phyloP scores from a whole-genome alignment of 2,888 invertebrate genomes.

The Rhynchonema sp. region DNA sequence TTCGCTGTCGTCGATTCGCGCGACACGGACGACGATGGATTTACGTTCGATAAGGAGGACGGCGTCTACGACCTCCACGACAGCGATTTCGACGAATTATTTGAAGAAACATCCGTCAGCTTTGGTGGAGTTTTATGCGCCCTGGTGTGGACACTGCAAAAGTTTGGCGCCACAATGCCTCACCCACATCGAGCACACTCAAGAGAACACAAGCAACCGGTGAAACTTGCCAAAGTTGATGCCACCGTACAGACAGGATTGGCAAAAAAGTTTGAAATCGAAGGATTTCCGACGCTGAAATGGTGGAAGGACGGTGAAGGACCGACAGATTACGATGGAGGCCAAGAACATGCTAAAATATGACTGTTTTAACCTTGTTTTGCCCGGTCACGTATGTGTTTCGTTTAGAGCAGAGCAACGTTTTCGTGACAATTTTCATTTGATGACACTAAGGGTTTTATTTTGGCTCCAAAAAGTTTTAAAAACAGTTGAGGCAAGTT shows the following conservation, averaged over 20 bases:
- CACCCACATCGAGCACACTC: too few relatives aligned
- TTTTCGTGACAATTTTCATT: too few relatives aligned
- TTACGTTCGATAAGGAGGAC: too few relatives aligned
- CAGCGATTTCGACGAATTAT: constrained; percentile 23
- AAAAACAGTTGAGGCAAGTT: too few relatives aligned
- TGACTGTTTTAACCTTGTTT: too few relatives aligned
- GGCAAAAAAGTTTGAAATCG: constrained; percentile 32
- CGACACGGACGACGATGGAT: too few relatives aligned
- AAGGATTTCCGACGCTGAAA: constrained; percentile 39
- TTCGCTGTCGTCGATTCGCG: too few relatives aligned
- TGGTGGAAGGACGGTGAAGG: constrained; percentile 33
- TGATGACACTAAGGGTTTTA: too few relatives aligned
- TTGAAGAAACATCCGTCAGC: constrained; percentile 29
- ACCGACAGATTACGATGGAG: constrained; percentile 37
- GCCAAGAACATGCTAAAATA: constrained; percentile 27
- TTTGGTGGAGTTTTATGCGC: constrained; percentile 41
- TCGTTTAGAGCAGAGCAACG: too few relatives aligned
- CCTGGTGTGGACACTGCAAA: constrained; percentile 41
- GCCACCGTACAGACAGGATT: constrained; percentile 34
- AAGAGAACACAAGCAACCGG: constrained; percentile 4
- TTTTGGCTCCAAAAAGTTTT: too few relatives aligned
- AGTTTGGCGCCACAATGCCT: constrained; percentile 34
- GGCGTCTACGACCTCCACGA: constrained; percentile 17
- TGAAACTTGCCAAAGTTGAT: constrained; percentile 30
- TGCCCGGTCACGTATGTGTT: too few relatives aligned